These are phyloP conservation scores for Stenoptilia bipunctidactyla DNA, from an alignment of 2,888 invertebrate genomes.

Conservation along the genomic window DNA sequence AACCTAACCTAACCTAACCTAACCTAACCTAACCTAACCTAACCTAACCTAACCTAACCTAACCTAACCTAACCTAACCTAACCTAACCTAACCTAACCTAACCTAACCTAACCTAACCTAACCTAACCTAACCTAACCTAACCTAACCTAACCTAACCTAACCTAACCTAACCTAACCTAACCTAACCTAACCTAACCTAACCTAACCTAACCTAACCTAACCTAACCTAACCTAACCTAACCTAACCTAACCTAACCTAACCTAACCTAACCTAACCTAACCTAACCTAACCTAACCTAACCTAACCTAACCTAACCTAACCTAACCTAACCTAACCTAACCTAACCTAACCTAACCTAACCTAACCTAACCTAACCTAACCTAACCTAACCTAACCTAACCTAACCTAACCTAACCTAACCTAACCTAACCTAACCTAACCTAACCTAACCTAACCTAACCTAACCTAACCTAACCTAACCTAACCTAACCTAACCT, in stretches of 20 bases:
- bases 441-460: slow-evolving; percentile 14
- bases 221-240: slow-evolving; percentile 6
- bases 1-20: slow-evolving; percentile 11
- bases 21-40: slow-evolving; percentile 8
- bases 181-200: slow-evolving; percentile 8
- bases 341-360: slow-evolving; percentile 8
- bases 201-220: slow-evolving; percentile 10
- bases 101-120: slow-evolving; percentile 8
- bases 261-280: slow-evolving; percentile 8
- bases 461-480: slow-evolving; percentile 14
- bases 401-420: slow-evolving; percentile 16
- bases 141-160: slow-evolving; percentile 12
- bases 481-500: slow-evolving; percentile 12
- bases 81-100: slow-evolving; percentile 8
- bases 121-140: slow-evolving; percentile 12
- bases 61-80: slow-evolving; percentile 9
- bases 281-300: slow-evolving; percentile 7
- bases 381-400: slow-evolving; percentile 14
- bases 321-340: slow-evolving; percentile 12
- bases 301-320: slow-evolving; percentile 11
- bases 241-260: slow-evolving; percentile 8
- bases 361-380: slow-evolving; percentile 10
- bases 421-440: slow-evolving; percentile 14
- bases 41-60: slow-evolving; percentile 8
- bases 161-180: slow-evolving; percentile 9